These are phyloP conservation scores for Phyllotreta striolata DNA, from an alignment of 2,888 invertebrate genomes.

Conservation along the genomic window DNA sequence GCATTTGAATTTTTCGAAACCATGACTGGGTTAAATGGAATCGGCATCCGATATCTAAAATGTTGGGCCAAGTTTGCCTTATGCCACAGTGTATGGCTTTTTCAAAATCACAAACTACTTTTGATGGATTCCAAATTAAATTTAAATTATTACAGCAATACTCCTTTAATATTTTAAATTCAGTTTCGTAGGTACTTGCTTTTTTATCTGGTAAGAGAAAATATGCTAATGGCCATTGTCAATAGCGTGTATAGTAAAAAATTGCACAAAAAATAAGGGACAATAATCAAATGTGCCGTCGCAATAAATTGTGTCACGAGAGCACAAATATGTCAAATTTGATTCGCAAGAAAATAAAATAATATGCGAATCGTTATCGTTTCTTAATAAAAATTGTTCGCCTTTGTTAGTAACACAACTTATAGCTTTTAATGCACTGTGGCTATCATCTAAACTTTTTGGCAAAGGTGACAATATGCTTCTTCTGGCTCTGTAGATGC, in stretches of 20 bases:
- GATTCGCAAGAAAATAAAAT: neutral
- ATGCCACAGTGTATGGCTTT: conserved; percentile 16
- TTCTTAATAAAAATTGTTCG: neutral
- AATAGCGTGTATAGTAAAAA: conserved; percentile 14
- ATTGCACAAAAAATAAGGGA: conserved; percentile 13
- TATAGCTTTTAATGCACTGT: too few species aligned
- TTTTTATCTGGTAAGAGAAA: conserved; percentile 17
- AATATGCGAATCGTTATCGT: conserved; percentile 7
- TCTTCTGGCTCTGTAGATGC: conserved; percentile 13
- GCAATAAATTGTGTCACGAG: conserved; percentile 12
- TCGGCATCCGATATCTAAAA: neutral
- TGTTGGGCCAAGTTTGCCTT: conserved; percentile 14
- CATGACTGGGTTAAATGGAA: too few species aligned
- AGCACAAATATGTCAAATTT: neutral
- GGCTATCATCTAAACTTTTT: neutral
- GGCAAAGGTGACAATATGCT: neutral
- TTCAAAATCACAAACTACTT: conserved; percentile 14
- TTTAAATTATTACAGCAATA: conserved; percentile 6
- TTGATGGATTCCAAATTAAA: conserved; percentile 4
- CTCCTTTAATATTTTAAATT: conserved; percentile 13
- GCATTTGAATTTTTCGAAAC: too few species aligned
- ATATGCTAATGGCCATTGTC: conserved; percentile 19
- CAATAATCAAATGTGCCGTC: conserved; percentile 17
- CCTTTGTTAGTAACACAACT: too few species aligned
- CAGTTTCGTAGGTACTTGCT: conserved; percentile 15